Evolutionary conservation across 2,113 vertebrate species (phyloP).

Genomic region (Psettodes erumei): DNA sequence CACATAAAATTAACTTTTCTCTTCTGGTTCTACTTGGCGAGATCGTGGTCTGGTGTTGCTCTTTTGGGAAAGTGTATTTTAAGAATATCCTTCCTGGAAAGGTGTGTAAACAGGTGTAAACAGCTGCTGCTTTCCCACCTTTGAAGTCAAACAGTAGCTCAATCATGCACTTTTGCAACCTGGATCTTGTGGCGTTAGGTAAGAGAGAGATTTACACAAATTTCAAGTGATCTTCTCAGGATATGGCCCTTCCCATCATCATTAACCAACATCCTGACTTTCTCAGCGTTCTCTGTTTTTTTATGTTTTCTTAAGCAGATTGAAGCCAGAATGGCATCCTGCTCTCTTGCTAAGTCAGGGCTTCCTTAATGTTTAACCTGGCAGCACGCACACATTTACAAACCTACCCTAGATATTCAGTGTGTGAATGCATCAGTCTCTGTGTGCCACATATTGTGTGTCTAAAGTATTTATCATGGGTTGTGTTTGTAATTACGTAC

Average conservation of each 20-base stretch:
- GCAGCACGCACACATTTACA: not conserved
- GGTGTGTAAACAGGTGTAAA: slow-evolving; percentile 25
- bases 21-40: not conserved
- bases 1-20: not conserved
- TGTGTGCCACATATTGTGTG: not conserved
- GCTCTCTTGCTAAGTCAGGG: slow-evolving; percentile 45
- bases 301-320: slow-evolving; percentile 50
- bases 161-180: not conserved
- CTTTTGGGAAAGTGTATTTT: not conserved
- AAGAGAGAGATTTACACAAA: slow-evolving; percentile 7
- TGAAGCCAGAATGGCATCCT: slow-evolving; percentile 31
- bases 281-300: slow-evolving; percentile 18
- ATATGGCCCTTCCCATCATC: slow-evolving; percentile 34
- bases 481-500: not conserved
- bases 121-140: slow-evolving; percentile 37
- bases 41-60: not conserved
- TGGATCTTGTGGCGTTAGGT: slow-evolving; percentile 1
- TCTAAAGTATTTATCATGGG: not conserved
- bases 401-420: not conserved
- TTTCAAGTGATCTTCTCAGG: slow-evolving; percentile 11
- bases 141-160: slow-evolving; percentile 13
- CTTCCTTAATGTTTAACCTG: slow-evolving; percentile 51
- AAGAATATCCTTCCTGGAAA: not conserved
- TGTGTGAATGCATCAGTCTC: not conserved
- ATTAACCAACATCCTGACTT: slow-evolving; percentile 55